Evolutionary conservation across 2,888 invertebrate species (phyloP), one percentile per base, ranked within the genome.

Genomic region (Laothoe populi): DNA sequence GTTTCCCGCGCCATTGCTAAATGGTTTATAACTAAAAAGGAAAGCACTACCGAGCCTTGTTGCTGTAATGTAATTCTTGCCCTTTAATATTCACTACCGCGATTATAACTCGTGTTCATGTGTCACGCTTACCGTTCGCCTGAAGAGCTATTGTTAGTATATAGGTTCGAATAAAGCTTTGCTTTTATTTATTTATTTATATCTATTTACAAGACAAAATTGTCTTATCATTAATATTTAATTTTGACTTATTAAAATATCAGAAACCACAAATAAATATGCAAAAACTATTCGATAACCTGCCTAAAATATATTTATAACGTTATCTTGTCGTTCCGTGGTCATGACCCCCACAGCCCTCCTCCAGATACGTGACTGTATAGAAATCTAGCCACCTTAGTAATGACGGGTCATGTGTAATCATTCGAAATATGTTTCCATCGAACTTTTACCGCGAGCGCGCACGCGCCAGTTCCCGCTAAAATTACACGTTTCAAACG

Each of bases 371-470:
- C 16, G 31, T 16, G 53, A 31, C 4, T 11, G 46, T 23, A 4
- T 53, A 53, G 53, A 53, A 53, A 53, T 19, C 35, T 53, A 10
- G 19, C 19, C 5, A 4, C 38, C 35, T 19, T 0, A 0, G 31
- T 53, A 35, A 53, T 53, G 53, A 53, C 35, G 35, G 53, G 53
- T 53, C 53, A 31, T 19, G 13, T 1, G 11, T 53, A 53, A 53
- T 53, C 35, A 53, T 19, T 35, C 31, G 19, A 35, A 53, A 53
- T 53, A 35, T 10, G n/a, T 42, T 40, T 58, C 42, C 40, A 58
- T 58, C 16, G 58, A 42, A 42, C 58, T 58, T 58, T 58, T 42
- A 58, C 58, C 24, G 40, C n/a, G 57, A 16, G 53, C 24, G 46
- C 23, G 4, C 38, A 42, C 24, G 58, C 40, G 40, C 24, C 23